Base-by-base conservation (phyloP, 2,113 vertebrate genomes). In the Phalacrocorax carbo region DNA sequence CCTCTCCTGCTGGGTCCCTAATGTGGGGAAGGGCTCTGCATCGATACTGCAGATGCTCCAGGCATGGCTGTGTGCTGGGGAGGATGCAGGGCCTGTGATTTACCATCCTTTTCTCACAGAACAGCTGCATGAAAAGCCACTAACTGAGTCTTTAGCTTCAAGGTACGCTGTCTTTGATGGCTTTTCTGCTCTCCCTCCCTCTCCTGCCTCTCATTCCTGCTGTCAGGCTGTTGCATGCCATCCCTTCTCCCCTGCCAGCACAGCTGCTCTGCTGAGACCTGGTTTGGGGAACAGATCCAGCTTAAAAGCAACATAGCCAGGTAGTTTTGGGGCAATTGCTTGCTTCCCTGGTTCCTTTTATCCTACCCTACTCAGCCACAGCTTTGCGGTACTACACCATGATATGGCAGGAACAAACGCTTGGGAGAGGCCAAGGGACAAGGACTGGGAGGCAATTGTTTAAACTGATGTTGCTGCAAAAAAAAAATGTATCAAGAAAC, bases 41-140 rank as follows among this genome's bases (percentile, higher is more conserved):
- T 20, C 0, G 0, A 11, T 48, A 27, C 30, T 1, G 2, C 25
- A 34, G 80, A 11, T 42, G 32, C 38, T 85, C 20, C 58, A 54
- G 51, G 25, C 27, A 16, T 30, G 60, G 19, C 40, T 92, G 27
- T 2, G 0, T 40, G n/a, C 54, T 9, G 19, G 32, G 44, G 11
- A 86, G 4, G 55, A 46, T 26, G 12, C 19, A 51, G n/a, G 5
- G 71, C 4, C 8, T 64, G 25, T 54, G 51, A 84, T 51, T 87
- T 70, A 21, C 12, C 44, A 22, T 10, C 23, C 46, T 92, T 72
- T 72, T 32, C 54, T 87, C 62, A 15, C 18, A 38, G 38, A 95
- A 55, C 29, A 68, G 42, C 42, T 75, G 46, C 17, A 18, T 10
- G 21, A 86, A 89, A 88, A 93, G 23, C 7, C 36, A 70, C 18